Evolutionary conservation across 1,140 invertebrate genomes (phyloP).

Genomic region (Dendroctonus valens): DNA sequence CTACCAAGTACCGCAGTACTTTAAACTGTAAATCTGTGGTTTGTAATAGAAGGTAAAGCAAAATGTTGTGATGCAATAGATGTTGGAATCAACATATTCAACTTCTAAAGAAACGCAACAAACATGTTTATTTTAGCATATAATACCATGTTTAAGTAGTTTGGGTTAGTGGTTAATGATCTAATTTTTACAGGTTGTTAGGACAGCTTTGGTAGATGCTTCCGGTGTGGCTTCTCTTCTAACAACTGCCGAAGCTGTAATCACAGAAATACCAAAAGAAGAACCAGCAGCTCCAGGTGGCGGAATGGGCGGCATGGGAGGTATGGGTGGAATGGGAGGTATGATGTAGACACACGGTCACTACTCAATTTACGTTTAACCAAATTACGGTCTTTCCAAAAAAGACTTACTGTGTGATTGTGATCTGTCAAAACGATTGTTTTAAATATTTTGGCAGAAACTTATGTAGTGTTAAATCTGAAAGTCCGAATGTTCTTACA

Average conservation of each 20-base stretch:
- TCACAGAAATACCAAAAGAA: constrained; percentile 93
- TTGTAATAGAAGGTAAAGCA: too few species aligned
- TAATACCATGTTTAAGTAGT: background rate
- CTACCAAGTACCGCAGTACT: background rate
- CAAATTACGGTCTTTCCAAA: constrained; percentile 18
- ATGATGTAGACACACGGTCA: constrained; percentile 11
- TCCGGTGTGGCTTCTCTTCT: constrained; percentile 96
- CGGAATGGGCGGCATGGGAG: constrained; percentile 72
- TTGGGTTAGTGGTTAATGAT: background rate
- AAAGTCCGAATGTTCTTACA: constrained; percentile 33
- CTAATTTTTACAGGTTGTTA: constrained; percentile 67
- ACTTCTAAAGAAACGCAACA: too few species aligned
- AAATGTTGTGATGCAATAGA: too few species aligned
- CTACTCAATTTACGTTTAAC: background rate
- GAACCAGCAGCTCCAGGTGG: constrained; percentile 73
- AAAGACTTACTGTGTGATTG: constrained; percentile 16
- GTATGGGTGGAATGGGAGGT: constrained; percentile 51
- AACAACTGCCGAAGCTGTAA: constrained; percentile 95
- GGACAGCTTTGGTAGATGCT: constrained; percentile 96
- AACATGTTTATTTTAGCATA: too few species aligned
- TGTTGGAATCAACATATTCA: too few species aligned
- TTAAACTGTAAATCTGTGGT: too few species aligned
- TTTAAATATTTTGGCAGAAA: constrained; percentile 34
- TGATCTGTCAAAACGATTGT: constrained; percentile 32
- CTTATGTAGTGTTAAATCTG: constrained; percentile 17